These are phyloP conservation scores for Pachypanchax playfairii DNA, from an alignment of 2,113 vertebrate genomes.

Conservation along the genomic window DNA sequence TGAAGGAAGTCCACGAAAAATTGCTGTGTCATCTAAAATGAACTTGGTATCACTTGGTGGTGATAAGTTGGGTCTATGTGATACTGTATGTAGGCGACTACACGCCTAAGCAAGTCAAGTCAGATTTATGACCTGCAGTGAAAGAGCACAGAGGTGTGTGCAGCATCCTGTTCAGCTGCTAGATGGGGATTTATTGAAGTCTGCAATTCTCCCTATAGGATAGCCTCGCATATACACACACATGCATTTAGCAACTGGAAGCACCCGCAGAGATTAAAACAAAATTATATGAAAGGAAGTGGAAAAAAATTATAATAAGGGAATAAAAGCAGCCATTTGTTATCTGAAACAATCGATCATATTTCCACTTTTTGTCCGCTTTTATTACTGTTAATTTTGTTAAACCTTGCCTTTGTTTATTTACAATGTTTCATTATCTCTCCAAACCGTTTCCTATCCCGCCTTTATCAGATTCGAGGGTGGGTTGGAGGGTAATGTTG, in stretches of 20 bases:
- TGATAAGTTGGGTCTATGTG: conserved; percentile 35
- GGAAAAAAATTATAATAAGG: not conserved
- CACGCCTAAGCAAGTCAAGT: conserved; percentile 25
- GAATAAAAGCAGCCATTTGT: conserved; percentile 2
- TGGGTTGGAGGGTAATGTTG: no score
- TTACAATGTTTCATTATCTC: not conserved
- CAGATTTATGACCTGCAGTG: conserved; percentile 62
- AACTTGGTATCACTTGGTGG: conserved; percentile 41
- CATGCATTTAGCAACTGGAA: not conserved
- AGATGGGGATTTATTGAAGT: conserved; percentile 61
- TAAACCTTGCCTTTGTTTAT: not conserved
- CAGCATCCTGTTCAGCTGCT: conserved; percentile 36
- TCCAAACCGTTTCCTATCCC: no score
- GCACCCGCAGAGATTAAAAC: not conserved
- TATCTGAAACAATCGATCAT: not conserved
- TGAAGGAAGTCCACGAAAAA: conserved; percentile 38
- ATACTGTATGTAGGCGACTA: conserved; percentile 29
- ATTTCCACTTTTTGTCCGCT: not conserved
- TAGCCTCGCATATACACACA: conserved; percentile 13
- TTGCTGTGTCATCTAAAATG: conserved; percentile 65
- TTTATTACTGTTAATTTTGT: not conserved
- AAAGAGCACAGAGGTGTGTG: conserved; percentile 43
- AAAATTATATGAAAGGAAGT: not conserved
- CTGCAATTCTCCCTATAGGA: conserved; percentile 15
- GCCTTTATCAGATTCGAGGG: not conserved